phyloP scores from a whole-genome alignment of 2,113 vertebrate genomes.

The Pandion haliaetus region DNA sequence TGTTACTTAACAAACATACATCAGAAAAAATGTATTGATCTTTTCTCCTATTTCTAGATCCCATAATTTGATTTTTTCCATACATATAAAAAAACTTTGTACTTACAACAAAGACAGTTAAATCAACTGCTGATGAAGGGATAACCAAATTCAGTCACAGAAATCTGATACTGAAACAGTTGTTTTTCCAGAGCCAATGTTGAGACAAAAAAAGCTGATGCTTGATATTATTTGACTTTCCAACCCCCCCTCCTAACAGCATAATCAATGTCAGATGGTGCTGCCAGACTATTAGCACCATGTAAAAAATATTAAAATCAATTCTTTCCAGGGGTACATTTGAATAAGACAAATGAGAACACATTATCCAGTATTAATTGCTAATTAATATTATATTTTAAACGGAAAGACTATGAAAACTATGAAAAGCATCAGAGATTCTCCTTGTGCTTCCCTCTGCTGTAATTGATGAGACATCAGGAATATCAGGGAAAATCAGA shows the following conservation, averaged over 20 bases:
- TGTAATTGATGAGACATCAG: neutral
- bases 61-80: neutral
- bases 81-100: neutral
- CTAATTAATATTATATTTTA: neutral
- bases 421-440: neutral
- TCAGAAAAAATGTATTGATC: neutral
- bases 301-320: neutral
- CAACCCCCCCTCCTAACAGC: neutral
- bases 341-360: neutral
- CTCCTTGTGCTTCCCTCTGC: neutral
- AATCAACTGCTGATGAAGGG: neutral
- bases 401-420: neutral
- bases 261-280: neutral
- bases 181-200: neutral
- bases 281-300: neutral
- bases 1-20: neutral
- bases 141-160: neutral
- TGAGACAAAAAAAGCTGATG: neutral
- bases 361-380: neutral
- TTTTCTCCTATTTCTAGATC: neutral
- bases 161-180: neutral
- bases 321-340: neutral
- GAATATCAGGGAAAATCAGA: neutral
- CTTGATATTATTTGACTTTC: neutral
- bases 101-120: neutral